Base-by-base conservation (phyloP, 1,140 invertebrate genomes). In the Magallana angulata region DNA sequence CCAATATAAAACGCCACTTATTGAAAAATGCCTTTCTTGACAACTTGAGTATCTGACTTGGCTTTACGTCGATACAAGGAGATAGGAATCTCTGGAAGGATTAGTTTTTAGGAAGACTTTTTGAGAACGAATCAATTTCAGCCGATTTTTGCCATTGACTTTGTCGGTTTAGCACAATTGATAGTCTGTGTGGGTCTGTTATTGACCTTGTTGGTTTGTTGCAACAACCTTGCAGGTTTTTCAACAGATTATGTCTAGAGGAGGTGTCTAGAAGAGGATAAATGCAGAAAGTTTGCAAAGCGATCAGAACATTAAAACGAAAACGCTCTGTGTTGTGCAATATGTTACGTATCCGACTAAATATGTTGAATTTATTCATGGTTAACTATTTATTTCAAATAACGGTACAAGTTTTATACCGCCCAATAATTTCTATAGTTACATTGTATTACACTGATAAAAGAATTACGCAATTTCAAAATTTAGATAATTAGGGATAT, bases 41-140 rank as follows among this genome's bases (percentile, higher is more conserved):
- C 68, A 76, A 76, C 68, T 76, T 76, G 36, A 76, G 24, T 30
- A 76, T 76, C 68, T 30, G 36, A 30, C 24, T 76, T 76, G 68
- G 14, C 18, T 76, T 36, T 76, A 24, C 68, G 68, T 76, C 68
- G 68, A 76, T 36, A 76, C 18, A 76, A 76, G 24, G 30, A 76
- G 68, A 76, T 76, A 76, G 24, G 36, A 36, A 76, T 76, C 68
- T 76, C 36, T 68, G 1, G 24, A 30, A 76, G 68, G 68, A 76
- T 76, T 76, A 76, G 36, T 76, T 76, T 7, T 76, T 4, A 18
- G 24, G 18, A 76, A 76, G 24, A 76, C 36, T 12, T 76, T 76
- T 24, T 18, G 18, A 24, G 30, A 9, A 76, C 11, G 36, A 76
- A 76, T 76, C 68, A 76, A 76, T 76, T 8, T 12, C 2, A 8